phyloP scores from a whole-genome alignment of 1,140 invertebrate genomes.

The Planococcus citri region DNA sequence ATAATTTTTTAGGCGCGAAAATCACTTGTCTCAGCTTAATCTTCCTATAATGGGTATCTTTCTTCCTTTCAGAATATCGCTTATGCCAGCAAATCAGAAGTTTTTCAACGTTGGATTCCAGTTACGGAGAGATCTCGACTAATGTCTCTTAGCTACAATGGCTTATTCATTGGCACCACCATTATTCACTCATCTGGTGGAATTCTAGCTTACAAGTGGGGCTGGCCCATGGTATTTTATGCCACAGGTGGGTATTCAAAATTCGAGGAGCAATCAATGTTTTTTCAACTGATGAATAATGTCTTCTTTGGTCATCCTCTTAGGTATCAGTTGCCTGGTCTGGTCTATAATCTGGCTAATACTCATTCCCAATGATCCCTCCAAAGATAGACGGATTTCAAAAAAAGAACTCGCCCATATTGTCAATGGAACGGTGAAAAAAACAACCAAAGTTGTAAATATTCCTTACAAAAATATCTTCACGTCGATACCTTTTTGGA shows the following conservation, averaged over 20 bases:
- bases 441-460: background rate
- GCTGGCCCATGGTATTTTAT: conserved; percentile 59
- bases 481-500: background rate
- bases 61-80: background rate
- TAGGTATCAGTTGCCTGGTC: background rate
- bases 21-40: no score
- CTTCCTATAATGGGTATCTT: background rate
- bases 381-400: background rate
- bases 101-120: conserved; percentile 73
- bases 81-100: conserved; percentile 61
- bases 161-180: conserved; percentile 39
- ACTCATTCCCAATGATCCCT: background rate
- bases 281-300: no score
- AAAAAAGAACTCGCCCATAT: background rate
- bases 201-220: background rate
- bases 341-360: background rate
- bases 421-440: background rate
- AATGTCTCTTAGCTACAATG: conserved; percentile 61
- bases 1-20: no score
- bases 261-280: no score
- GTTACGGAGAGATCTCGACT: conserved; percentile 61
- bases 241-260: conserved; percentile 63
- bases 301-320: no score
- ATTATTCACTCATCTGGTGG: background rate
- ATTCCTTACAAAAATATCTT: background rate